Evolutionary conservation across 2,888 invertebrate species (phyloP), one percentile per base, ranked within the genome.

Genomic region (Agrotis exclamationis): DNA sequence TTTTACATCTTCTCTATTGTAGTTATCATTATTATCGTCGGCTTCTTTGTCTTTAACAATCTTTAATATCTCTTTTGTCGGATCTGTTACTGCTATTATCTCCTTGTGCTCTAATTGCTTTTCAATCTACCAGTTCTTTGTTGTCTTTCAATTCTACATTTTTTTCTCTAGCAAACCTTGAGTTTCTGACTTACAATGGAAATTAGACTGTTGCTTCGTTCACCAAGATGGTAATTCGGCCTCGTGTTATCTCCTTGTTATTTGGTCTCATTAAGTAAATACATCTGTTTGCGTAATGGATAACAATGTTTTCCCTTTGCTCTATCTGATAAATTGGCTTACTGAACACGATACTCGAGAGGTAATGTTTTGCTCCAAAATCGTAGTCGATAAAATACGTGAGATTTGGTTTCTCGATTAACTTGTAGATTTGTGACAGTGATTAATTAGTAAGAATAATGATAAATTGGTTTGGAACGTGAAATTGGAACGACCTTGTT

Each of bases 211-310:
- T 69, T 62, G 62, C 66, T 69, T 63, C 57, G 45, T 82, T 69
- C 44, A 70, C 66, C 22, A 45, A 75, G 65, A 68, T 81, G 57
- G 51, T 57, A 70, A 76, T 65, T 68, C 39, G 66, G 54, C 69
- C 66, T 82, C 62, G 74, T 63, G 9, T 67, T 80, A 50, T 65
- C 70, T 70, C 63, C 74, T 72, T 79, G 68, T 74, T 76, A 64
- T 83, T 83, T 76, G 70, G 66, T 84, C 63, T 84, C 64, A 63
- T 84, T 76, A 67, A 63, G 57, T 76, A 72, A 74, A 76, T 75
- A 78, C 62, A 66, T 73, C 22, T 69, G 63, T 77, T 67, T 78
- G 63, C 62, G 68, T 66, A 66, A 68, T 73, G 51, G 62, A 74
- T 82, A 70, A 58, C 63, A 57, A 59, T 66, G 65, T 71, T 77